Evolutionary conservation across 2,888 invertebrate genomes (phyloP).

Genomic region (Steinernema scapterisci): DNA sequence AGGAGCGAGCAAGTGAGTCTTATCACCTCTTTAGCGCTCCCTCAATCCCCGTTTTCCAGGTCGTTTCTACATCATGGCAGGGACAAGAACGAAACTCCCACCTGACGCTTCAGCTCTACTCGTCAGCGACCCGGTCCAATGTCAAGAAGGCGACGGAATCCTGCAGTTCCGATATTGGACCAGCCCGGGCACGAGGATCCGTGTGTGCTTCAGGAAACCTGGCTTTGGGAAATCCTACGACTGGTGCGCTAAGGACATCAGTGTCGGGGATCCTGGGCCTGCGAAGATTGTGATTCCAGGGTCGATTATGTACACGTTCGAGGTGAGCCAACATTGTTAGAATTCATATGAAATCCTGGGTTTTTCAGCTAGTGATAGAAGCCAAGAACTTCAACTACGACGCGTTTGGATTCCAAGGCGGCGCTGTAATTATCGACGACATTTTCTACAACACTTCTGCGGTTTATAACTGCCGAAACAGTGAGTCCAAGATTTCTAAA

Average conservation of each 20-base stretch:
- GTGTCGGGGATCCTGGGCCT: slow-evolving; percentile 51
- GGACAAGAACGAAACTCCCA: slow-evolving; percentile 47
- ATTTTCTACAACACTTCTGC: slow-evolving; percentile 50
- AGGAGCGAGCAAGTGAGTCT: slow-evolving; percentile 38
- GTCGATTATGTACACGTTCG: slow-evolving; percentile 51
- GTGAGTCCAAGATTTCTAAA: slow-evolving; percentile 29
- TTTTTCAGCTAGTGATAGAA: slow-evolving; percentile 59
- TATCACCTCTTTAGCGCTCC: background rate
- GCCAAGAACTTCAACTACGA: slow-evolving; percentile 54
- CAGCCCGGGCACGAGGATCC: slow-evolving; percentile 53
- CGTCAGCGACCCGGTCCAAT: slow-evolving; percentile 59
- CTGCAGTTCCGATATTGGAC: slow-evolving; percentile 58
- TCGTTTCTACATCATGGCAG: slow-evolving; percentile 55
- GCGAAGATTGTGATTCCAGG: slow-evolving; percentile 58
- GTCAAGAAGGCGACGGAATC: slow-evolving; percentile 58
- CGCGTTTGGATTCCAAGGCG: slow-evolving; percentile 59
- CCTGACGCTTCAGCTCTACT: slow-evolving; percentile 52
- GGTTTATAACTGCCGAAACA: slow-evolving; percentile 41
- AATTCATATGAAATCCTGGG: too few relatives aligned
- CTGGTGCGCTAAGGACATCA: slow-evolving; percentile 57
- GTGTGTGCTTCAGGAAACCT: slow-evolving; percentile 54
- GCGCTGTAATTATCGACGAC: slow-evolving; percentile 59
- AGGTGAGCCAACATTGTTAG: slow-evolving; percentile 40
- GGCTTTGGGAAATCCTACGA: slow-evolving; percentile 49
- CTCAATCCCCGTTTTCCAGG: slow-evolving; percentile 39